Evolutionary conservation across 1,140 invertebrate genomes (phyloP), one percentile per base, ranked within the genome.

Genomic region (Habropoda laboriosa): DNA sequence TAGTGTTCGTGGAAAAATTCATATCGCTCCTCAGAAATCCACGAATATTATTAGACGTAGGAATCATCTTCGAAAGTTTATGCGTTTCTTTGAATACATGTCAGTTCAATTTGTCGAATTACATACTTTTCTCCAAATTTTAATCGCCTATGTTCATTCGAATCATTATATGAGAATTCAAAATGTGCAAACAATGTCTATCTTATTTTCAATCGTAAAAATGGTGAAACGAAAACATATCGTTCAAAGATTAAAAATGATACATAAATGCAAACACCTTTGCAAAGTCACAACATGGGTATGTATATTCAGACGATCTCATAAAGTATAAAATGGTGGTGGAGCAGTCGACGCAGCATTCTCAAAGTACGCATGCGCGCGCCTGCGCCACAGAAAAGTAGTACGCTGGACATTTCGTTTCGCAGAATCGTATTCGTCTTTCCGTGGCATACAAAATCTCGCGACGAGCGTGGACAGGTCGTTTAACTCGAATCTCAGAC

Each of bases 301-400:
- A 64, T 35, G 27, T 35, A n/a, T n/a, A 51, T 64, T 55, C 38
- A 8, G 21, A 10, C 47, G 57, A 57, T 79, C 68, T 64, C 12
- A 13, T 60, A 79, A 63, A 55, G 47, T 38, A 57, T 49, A 73
- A 73, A 63, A 79, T 79, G 76, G 76, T 53, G 68, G 58, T n/a
- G 40, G 32, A 66, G 60, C 71, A 67, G 71, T 66, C 71, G 61
- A 75, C 71, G 71, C 51, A 75, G 51, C 32, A 75, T 27, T 32
- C 6, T 2, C 6, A 1, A 8, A 60, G 12, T 4, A 24, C 79
- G 79, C 79, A 81, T 78, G 79, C 64, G 79, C 73, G 38, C 51
- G 73, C 74, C 74, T 78, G 79, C 74, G 79, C 79, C 64, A 78
- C 57, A 42, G 57, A 61, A 78, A 81, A 81, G 55, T 81, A 81